Conservation (phyloP, 2,113 vertebrate species). For the Anolis sagrei region DNA sequence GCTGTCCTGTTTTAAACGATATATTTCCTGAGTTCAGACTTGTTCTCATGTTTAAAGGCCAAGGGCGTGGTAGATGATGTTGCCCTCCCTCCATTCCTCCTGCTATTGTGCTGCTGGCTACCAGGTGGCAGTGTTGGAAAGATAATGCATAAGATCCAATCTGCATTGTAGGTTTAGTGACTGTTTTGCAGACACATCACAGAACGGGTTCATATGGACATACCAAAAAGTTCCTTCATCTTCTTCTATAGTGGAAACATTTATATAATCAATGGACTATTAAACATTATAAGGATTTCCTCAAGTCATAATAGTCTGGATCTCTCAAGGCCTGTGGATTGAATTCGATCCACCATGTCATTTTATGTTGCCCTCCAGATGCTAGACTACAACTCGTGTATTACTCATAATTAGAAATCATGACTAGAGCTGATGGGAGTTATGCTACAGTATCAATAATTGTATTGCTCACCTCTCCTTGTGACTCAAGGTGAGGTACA, state of each 20-base stretch:
- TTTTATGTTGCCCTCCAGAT: too few species aligned
- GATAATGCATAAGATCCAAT: not conserved
- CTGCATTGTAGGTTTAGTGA: conserved; percentile 1
- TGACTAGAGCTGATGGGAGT: too few species aligned
- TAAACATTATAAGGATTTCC: not conserved
- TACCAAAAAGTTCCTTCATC: not conserved
- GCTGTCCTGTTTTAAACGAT: not conserved
- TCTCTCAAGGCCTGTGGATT: too few species aligned
- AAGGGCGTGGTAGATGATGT: not conserved
- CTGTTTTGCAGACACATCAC: not conserved
- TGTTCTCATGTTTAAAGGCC: not conserved
- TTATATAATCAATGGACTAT: not conserved
- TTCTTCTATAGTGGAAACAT: not conserved
- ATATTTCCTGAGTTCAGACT: conserved; percentile 5
- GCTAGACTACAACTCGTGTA: too few species aligned
- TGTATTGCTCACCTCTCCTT: too few species aligned
- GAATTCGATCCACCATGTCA: too few species aligned
- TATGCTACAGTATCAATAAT: too few species aligned
- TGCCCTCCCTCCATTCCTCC: conserved; percentile 22
- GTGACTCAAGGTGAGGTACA: too few species aligned
- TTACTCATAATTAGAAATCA: too few species aligned
- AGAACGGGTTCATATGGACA: conserved; percentile 8
- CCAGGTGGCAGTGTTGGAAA: conserved; percentile 67
- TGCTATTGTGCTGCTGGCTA: conserved; percentile 41
- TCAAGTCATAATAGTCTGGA: not conserved